Evolutionary conservation across 2,888 invertebrate species (phyloP), one percentile per base, ranked within the genome.

Genomic region (Lasiommata megera): DNA sequence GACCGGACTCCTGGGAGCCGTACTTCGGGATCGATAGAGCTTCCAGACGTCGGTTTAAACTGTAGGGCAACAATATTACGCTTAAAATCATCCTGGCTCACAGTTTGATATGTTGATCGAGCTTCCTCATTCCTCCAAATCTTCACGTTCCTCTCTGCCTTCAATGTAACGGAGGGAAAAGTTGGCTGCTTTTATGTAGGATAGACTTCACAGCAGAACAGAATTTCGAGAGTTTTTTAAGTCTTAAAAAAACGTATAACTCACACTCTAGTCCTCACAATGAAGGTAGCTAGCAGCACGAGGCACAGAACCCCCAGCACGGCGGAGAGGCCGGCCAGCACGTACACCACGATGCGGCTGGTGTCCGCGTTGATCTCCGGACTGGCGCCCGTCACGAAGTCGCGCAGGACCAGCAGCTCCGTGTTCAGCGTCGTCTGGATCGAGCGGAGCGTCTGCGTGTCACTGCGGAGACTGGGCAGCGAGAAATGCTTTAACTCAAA

Each of bases 1-100:
- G 79, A 1, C 92, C 93, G 0, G 93, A 93, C 63, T 93, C 93
- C 67, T 92, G 84, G 0, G 94, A 94, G 0, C 93, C 94, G 76
- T 93, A 94, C 68, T 92, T 92, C 0, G 92, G 93, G 64, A 91
- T 91, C 0, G 93, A 93, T 11, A 95, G 80, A 3, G 93, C 94
- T 64, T 93, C 91, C 11, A 95, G 82, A 7, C 93, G 92, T 3
- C 90, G 87, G 61, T 92, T 92, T 44, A 94, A 75, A 1, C 94
- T 94, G 73, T 14, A 51, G 11, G 11, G 23, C 3, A 12, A 40
- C 5, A 23, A 43, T 17, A 14, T 12, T 12, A 31, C 28, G 7
- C 18, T 7, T 5, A n/a, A n/a, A n/a, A n/a, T n/a, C n/a, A n/a
- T n/a, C n/a, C 14, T 23, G 23, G 5, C 2, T 3, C 2, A 23